These are phyloP conservation scores for Panagrolaimus sp. DNA, from an alignment of 1,140 invertebrate genomes.

Conservation along the genomic window DNA sequence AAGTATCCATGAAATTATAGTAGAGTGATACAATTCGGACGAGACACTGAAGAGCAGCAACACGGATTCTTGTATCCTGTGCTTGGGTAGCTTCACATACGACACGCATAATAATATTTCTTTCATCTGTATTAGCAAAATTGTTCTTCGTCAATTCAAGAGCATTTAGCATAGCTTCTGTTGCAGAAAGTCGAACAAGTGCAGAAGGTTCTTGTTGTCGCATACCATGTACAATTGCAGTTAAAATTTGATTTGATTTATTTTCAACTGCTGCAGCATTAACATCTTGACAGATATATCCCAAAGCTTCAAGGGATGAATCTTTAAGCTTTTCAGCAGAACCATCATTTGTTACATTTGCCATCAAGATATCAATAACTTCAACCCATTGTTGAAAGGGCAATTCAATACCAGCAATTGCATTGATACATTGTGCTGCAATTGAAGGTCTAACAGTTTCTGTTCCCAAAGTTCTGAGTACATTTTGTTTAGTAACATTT, in stretches of 20 bases:
- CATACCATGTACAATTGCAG: slow-evolving; percentile 98
- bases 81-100: slow-evolving; percentile 76
- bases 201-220: slow-evolving; percentile 69
- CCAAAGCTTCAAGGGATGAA: slow-evolving; percentile 91
- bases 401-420: slow-evolving; percentile 91
- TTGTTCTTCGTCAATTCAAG: slow-evolving; percentile 97
- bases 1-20: slow-evolving; percentile 97
- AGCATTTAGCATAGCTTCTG: slow-evolving; percentile 92
- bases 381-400: slow-evolving; percentile 72
- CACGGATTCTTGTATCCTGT: slow-evolving; percentile 76
- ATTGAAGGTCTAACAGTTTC: slow-evolving; percentile 85
- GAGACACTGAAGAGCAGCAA: slow-evolving; percentile 91
- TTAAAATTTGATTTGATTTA: slow-evolving; percentile 91
- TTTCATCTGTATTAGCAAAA: slow-evolving; percentile 90
- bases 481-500: slow-evolving; percentile 87
- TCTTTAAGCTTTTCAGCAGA: slow-evolving; percentile 85
- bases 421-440: slow-evolving; percentile 95
- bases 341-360: slow-evolving; percentile 74
- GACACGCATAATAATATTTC: slow-evolving; percentile 98
- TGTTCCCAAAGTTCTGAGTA: slow-evolving; percentile 85
- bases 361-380: slow-evolving; percentile 76
- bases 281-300: slow-evolving; percentile 75
- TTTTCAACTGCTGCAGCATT: slow-evolving; percentile 67
- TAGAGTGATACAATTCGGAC: slow-evolving; percentile 98
- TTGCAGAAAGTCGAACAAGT: slow-evolving; percentile 74